Conservation (phyloP, 2,113 vertebrate species). For the Sialia sialis region DNA sequence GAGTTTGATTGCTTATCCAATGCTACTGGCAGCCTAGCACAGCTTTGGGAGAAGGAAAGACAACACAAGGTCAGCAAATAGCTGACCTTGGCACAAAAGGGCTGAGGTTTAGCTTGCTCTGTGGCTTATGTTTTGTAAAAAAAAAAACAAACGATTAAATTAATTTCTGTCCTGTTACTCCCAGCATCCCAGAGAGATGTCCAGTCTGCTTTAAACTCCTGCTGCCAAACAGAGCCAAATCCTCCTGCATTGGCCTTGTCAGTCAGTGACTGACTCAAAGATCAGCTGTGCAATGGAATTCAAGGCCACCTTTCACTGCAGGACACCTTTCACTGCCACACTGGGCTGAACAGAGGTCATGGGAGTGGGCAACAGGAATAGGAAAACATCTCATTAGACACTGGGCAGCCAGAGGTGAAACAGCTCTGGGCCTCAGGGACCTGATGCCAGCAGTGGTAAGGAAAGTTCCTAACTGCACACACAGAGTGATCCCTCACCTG, state of each 20-base stretch:
- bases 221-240: not conserved
- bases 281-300: not conserved
- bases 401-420: not conserved
- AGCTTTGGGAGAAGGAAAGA: fast-evolving
- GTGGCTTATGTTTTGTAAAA: not conserved
- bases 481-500: not conserved
- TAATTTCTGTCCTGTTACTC: not conserved
- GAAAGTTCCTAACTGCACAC: not conserved
- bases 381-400: not conserved
- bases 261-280: fast-evolving
- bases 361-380: not conserved
- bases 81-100: not conserved
- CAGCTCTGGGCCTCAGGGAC: not conserved
- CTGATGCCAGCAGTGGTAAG: fast-evolving
- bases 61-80: not conserved
- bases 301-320: not conserved
- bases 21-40: not conserved
- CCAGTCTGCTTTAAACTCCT: not conserved
- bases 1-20: not conserved
- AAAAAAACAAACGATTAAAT: not conserved
- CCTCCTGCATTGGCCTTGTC: fast-evolving
- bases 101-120: not conserved
- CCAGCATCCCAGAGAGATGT: not conserved
- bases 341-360: fast-evolving
- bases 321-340: not conserved